Conservation (phyloP, 2,113 vertebrate species). For the Strigops habroptila region DNA sequence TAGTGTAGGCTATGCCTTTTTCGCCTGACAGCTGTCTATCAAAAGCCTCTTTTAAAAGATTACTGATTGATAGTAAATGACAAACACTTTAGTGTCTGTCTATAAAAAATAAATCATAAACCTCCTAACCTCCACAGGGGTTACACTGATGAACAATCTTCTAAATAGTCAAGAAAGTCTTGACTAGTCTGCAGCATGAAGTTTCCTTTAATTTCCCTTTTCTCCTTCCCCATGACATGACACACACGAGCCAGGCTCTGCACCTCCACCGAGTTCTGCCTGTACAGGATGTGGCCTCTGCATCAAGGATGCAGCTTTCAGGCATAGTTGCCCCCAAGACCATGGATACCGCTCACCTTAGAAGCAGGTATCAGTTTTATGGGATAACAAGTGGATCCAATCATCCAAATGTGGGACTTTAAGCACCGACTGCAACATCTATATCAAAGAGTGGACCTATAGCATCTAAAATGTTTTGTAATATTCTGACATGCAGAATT, state of each 20-base stretch:
- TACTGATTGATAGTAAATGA: background rate
- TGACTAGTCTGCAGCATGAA: background rate
- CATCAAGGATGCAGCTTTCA: background rate
- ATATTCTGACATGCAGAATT: background rate
- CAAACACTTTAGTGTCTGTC: background rate
- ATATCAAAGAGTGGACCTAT: background rate
- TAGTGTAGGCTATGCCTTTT: background rate
- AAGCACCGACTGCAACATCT: background rate
- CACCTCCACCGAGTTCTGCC: background rate
- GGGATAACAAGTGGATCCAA: background rate
- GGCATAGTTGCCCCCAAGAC: no score
- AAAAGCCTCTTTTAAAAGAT: background rate
- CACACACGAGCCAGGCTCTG: background rate
- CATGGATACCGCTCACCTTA: background rate
- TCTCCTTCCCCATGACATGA: background rate
- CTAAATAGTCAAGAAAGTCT: background rate
- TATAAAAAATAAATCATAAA: background rate
- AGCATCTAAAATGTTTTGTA: background rate
- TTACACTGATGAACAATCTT: background rate
- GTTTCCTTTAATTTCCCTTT: background rate
- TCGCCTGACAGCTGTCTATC: background rate
- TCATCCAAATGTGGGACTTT: background rate
- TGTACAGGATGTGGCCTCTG: fast-evolving
- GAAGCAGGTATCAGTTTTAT: background rate
- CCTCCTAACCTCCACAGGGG: background rate